Conservation (phyloP, 2,888 invertebrate species). For the Drosophila melanosoma region DNA sequence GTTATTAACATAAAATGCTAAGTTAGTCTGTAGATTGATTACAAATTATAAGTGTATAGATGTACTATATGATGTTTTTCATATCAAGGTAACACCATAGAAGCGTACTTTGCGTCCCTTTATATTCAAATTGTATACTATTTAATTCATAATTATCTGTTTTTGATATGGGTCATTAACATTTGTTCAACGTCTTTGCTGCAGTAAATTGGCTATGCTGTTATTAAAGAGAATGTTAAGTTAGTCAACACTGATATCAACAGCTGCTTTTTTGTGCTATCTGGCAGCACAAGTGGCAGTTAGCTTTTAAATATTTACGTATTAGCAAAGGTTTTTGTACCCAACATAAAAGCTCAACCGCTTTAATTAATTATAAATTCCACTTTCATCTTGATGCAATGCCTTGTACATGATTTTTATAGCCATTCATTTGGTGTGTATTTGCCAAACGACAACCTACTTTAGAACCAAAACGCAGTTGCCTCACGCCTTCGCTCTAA, state of each 20-base stretch:
- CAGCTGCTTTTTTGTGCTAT: slow-evolving; percentile 18
- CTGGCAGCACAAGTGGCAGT: slow-evolving; percentile 24
- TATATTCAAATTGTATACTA: no score
- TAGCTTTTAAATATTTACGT: background rate
- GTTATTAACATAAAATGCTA: background rate
- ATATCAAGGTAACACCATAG: background rate
- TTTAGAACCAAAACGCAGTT: slow-evolving; percentile 46
- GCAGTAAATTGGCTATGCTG: background rate
- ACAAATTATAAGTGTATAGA: slow-evolving; percentile 15
- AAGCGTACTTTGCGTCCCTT: background rate
- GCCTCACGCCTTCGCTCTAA: slow-evolving; percentile 45
- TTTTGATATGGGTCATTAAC: background rate
- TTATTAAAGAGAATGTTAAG: background rate
- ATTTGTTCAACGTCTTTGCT: background rate
- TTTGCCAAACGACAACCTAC: slow-evolving; percentile 74
- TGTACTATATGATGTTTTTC: background rate
- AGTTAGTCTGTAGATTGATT: background rate
- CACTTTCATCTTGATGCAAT: slow-evolving; percentile 81
- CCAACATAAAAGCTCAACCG: background rate
- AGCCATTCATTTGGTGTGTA: slow-evolving; percentile 46
- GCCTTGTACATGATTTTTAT: slow-evolving; percentile 43
- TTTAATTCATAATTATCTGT: background rate
- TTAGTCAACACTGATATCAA: background rate
- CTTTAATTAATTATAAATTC: slow-evolving; percentile 62
- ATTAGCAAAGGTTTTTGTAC: background rate